Evolutionary conservation across 2,888 invertebrate genomes (phyloP).

Genomic region (Andrena marginata): DNA sequence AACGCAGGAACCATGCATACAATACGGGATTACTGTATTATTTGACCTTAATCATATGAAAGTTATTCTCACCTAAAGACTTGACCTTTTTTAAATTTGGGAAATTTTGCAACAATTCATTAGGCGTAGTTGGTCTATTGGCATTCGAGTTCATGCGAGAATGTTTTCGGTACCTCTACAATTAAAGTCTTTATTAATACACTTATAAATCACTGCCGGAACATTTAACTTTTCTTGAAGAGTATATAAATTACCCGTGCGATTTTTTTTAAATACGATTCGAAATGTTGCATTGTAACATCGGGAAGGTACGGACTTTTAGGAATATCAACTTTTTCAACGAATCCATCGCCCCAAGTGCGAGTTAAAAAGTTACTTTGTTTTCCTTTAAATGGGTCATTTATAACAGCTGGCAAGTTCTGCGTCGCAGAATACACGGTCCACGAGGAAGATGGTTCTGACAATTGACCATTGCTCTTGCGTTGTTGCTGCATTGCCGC

Average conservation of each 20-base stretch:
- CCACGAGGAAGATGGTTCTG: slow-evolving; percentile 87
- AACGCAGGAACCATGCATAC: too few relatives aligned
- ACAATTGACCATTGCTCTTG: slow-evolving; percentile 86
- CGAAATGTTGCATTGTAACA: slow-evolving; percentile 94
- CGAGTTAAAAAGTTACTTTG: slow-evolving; percentile 97
- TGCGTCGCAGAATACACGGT: slow-evolving; percentile 96
- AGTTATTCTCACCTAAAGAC: slow-evolving; percentile 79
- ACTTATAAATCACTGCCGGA: neutral
- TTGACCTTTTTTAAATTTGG: slow-evolving; percentile 84
- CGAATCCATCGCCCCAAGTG: slow-evolving; percentile 98
- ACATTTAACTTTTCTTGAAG: neutral
- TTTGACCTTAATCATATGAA: neutral
- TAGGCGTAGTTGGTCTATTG: slow-evolving; percentile 80
- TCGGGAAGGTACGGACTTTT: slow-evolving; percentile 93
- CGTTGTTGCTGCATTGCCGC: slow-evolving; percentile 82
- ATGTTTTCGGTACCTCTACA: slow-evolving; percentile 86
- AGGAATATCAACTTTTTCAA: slow-evolving; percentile 92
- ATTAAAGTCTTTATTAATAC: slow-evolving; percentile 32
- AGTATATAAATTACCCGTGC: slow-evolving; percentile 82
- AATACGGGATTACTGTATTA: neutral
- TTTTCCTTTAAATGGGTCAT: slow-evolving; percentile 97
- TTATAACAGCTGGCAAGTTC: slow-evolving; percentile 97
- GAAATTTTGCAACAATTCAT: slow-evolving; percentile 84
- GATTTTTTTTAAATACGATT: slow-evolving; percentile 93
- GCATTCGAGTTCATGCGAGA: slow-evolving; percentile 82